These are phyloP conservation scores for Zoanthus gigantus DNA, from an alignment of 92 coral and sea anemone genomes.

Conservation along the genomic window DNA sequence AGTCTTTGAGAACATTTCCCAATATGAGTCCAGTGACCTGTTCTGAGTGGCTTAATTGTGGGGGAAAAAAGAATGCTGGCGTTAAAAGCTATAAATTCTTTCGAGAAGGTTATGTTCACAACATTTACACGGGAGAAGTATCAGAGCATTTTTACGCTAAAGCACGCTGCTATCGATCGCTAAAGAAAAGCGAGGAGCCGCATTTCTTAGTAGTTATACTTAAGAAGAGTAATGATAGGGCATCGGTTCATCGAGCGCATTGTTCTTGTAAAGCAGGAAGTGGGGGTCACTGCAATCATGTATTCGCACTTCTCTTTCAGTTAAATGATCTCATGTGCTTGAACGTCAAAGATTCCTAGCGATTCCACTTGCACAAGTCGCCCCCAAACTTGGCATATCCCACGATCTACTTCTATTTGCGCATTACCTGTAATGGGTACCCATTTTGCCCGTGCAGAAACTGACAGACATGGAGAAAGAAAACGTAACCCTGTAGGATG, in stretches of 20 bases:
- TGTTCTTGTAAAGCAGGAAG: constrained; percentile 55
- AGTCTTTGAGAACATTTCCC: no score
- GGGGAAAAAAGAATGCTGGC: no score
- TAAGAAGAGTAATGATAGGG: constrained; percentile 24
- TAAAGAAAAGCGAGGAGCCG: constrained; percentile 57
- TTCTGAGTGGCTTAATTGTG: no score
- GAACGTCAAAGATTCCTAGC: constrained; percentile 56
- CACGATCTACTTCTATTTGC: no score
- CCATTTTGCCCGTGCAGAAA: constrained; percentile 52
- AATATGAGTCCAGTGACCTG: no score
- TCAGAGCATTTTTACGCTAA: constrained; percentile 1
- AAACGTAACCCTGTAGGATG: no score
- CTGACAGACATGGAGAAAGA: no score
- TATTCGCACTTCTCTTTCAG: constrained; percentile 52
- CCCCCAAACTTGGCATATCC: constrained; percentile 61
- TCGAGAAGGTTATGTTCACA: no score
- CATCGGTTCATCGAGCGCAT: constrained; percentile 26
- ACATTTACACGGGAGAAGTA: no score
- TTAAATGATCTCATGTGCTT: constrained; percentile 58
- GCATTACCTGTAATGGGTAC: no score
- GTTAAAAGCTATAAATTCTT: no score
- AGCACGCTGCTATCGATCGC: constrained; percentile 56
- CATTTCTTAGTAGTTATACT: constrained; percentile 42
- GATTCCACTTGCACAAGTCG: constrained; percentile 63
- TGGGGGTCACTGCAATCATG: constrained; percentile 46